Evolutionary conservation across 2,113 vertebrate species (phyloP).

Genomic region (Lagopus muta): DNA sequence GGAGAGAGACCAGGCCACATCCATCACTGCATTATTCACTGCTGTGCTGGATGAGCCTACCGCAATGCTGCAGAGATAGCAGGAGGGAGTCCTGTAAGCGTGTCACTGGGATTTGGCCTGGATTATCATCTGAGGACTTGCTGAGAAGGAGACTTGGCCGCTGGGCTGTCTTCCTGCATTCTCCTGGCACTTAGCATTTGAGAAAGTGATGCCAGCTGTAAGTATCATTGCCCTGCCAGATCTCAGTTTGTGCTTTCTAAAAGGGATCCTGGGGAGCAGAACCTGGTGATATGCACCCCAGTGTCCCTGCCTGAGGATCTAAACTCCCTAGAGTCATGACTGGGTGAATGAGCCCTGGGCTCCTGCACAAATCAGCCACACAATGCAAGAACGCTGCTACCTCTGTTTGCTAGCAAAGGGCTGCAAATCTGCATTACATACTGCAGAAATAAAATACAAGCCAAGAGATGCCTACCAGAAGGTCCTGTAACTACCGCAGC

Average conservation of each 20-base stretch:
- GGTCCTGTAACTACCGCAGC: neutral
- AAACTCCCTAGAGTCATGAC: neutral
- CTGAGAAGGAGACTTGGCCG: neutral
- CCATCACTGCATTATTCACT: accelerated
- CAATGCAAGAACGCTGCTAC: neutral
- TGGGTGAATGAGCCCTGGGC: neutral
- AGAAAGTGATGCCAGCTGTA: neutral
- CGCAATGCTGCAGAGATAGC: neutral
- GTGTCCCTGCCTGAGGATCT: neutral
- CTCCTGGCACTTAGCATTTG: neutral
- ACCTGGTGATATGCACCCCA: neutral
- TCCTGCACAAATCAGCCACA: neutral
- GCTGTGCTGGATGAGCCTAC: neutral
- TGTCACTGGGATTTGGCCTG: accelerated
- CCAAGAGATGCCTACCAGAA: neutral
- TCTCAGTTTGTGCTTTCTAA: neutral
- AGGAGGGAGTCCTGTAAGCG: neutral
- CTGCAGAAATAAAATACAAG: neutral
- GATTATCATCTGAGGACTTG: neutral
- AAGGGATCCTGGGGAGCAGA: neutral
- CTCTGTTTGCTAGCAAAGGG: neutral
- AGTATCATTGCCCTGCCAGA: neutral
- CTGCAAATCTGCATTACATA: neutral
- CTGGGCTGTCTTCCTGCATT: neutral
- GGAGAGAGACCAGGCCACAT: neutral